Conservation (phyloP, 2,113 vertebrate genomes). For the Rhinoptilus africanus region DNA sequence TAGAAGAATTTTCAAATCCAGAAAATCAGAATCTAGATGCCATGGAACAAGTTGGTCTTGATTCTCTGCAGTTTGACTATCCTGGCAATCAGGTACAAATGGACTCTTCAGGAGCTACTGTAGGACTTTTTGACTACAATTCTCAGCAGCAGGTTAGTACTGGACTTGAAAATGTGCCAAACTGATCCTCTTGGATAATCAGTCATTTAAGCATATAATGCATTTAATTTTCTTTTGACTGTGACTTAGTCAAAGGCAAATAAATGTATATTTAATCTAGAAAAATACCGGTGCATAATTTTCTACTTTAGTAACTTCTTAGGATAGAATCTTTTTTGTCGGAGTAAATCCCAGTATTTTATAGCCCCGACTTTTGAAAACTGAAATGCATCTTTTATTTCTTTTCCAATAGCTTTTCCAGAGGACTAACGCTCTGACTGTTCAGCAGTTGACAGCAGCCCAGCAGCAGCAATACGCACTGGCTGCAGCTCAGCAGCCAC, state of each 20-base stretch:
- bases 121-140: constrained; percentile 96
- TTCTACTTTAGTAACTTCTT: neutral
- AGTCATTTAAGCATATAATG: neutral
- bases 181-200: neutral
- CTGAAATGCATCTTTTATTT: neutral
- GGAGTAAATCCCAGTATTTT: neutral
- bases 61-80: constrained; percentile 97
- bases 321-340: neutral
- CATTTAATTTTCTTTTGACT: neutral
- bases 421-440: constrained; percentile 88
- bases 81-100: constrained; percentile 95
- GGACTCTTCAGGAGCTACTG: constrained; percentile 92
- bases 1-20: constrained; percentile 92
- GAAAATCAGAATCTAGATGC: constrained; percentile 92
- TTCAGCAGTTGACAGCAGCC: constrained; percentile 94
- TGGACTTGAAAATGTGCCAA: neutral
- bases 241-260: neutral
- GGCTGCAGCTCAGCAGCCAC: constrained; percentile 94
- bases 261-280: neutral
- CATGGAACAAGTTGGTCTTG: constrained; percentile 93
- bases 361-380: neutral
- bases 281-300: neutral
- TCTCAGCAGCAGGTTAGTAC: constrained; percentile 95
- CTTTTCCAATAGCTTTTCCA: constrained; percentile 86
- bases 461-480: constrained; percentile 96